Percentiles rank a stretch among this genome's conserved stretches.
These are phyloP conservation scores for Simalia tracyae DNA, from an alignment of 2,797 vertebrate species.

Conservation along the genomic window DNA sequence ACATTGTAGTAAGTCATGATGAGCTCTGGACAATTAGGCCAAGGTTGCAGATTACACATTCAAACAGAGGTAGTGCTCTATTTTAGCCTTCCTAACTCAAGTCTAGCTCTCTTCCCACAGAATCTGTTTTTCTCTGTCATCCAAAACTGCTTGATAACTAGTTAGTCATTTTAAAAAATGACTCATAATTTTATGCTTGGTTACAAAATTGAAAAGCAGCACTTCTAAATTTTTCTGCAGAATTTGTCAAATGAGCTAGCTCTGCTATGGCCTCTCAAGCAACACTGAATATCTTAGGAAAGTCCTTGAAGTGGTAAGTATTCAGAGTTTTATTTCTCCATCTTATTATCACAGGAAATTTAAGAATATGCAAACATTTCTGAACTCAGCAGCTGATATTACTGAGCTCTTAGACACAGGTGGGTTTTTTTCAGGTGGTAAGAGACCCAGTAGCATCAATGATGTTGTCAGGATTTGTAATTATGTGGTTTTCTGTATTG, in stretches of 20 bases:
- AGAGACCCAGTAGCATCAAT: not conserved
- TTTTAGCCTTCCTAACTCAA: not conserved
- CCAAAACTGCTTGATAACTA: too few species aligned
- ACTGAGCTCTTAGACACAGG: not conserved
- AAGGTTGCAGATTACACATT: not conserved
- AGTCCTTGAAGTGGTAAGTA: not conserved
- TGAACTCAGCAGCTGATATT: not conserved
- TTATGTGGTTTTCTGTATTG: not conserved
- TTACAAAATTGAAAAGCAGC: not conserved
- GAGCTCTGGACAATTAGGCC: not conserved
- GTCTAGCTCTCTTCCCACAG: not conserved
- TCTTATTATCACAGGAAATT: not conserved
- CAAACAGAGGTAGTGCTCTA: not conserved
- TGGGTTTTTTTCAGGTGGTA: not conserved
- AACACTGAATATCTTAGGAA: not conserved
- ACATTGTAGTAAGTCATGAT: not conserved
- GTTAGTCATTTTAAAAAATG: too few species aligned
- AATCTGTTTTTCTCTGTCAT: not conserved
- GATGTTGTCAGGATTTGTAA: not conserved
- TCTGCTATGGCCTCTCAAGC: not conserved
- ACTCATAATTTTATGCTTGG: not conserved
- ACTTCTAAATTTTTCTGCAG: not conserved
- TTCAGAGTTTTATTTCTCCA: too few species aligned
- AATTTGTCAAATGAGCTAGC: not conserved
- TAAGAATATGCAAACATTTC: not conserved